These are phyloP conservation scores for Coturnix japonica DNA, from an alignment of 2,113 vertebrate species.

Conservation along the genomic window DNA sequence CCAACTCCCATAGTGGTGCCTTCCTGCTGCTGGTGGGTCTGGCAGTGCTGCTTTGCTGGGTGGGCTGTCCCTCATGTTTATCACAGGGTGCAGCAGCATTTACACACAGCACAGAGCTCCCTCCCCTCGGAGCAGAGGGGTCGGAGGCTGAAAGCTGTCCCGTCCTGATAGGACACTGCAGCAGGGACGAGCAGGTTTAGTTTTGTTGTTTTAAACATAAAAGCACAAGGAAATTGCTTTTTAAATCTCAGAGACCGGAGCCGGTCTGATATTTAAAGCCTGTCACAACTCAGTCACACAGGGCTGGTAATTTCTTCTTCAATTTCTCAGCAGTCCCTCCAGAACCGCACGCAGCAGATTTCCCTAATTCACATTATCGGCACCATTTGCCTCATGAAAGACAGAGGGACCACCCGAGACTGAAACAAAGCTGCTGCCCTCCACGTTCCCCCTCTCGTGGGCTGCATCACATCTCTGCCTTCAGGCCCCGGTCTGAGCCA, in stretches of 20 bases:
- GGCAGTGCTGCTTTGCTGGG: background rate
- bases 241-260: background rate
- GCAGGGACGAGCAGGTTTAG: background rate
- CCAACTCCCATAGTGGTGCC: background rate
- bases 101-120: background rate
- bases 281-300: background rate
- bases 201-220: background rate
- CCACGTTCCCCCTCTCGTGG: background rate
- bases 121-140: background rate
- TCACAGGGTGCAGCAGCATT: background rate
- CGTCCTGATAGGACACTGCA: rapidly evolving
- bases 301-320: background rate
- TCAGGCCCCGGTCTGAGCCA: background rate
- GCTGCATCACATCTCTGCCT: background rate
- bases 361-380: background rate
- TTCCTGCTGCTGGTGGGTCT: background rate
- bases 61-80: background rate
- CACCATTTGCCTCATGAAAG: background rate
- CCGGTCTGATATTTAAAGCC: background rate
- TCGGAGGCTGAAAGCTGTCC: background rate
- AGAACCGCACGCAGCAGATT: background rate
- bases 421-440: background rate
- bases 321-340: background rate
- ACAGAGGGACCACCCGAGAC: background rate
- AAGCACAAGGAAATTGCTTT: background rate